Evolutionary conservation across 2,797 vertebrate genomes (phyloP), one percentile per base, ranked within the genome.

Genomic region (Epinephelus awoara): DNA sequence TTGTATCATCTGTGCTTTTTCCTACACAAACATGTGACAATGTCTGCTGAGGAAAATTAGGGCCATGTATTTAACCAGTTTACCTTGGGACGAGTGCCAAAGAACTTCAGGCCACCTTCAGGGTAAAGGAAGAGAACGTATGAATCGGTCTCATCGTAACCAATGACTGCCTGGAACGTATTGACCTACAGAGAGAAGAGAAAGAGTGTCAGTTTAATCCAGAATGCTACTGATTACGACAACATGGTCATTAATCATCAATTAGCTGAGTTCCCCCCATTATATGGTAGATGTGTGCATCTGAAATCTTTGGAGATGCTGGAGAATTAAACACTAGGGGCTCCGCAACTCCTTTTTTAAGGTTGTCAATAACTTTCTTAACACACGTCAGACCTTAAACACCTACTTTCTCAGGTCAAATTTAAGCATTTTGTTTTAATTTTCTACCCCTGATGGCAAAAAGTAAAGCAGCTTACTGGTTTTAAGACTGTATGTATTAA

Each of bases 81-180:
- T 85, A 94, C 93, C 85, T 99, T 99, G 46, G 98, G 97, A 0
- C 95, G 94, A 0, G 98, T 98, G 19, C 97, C 97, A 59, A 97
- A 96, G 94, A 98, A 99, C 92, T 97, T 97, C 86, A 99, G 93
- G 49, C 98, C 96, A 0, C 94, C 94, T 0, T 92, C 72, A 0
- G 98, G 98, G 81, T 99, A 99, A 4, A 99, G 96, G 92, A 98
- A 98, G 78, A 99, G 91, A 44, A 92, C 91, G 0, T 97, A 99
- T 4, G 96, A 94, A 79, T 99, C 94, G 0, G 89, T 94, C 12
- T 96, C 95, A 19, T 97, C 91, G 1, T 96, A 99, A 19, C 95
- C 97, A 65, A 99, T 78, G n/a, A 97, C 96, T 0, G 94, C 95
- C 91, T 99, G 98, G 95, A 99, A 99, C 2, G 97, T 99, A 85